Base-by-base conservation (phyloP, 2,113 vertebrate genomes). In the Notarius quadriscutis region DNA sequence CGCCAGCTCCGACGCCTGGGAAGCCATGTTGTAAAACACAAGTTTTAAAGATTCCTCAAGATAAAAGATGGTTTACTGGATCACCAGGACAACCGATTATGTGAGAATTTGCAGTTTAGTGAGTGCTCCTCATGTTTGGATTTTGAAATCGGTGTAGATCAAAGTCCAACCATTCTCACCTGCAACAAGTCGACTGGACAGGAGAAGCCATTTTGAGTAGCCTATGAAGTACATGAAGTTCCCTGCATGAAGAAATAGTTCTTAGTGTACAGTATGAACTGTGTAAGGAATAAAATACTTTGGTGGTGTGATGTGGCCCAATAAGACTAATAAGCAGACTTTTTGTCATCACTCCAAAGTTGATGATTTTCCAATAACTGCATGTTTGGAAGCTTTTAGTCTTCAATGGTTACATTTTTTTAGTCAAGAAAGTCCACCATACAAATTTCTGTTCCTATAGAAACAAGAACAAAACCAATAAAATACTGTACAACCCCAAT, bases 221-320 rank as follows among this genome's bases (percentile, higher is more conserved):
- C 95, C 96, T 14, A 97, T 91, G 67, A 97, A 97, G 91, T 96
- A 97, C 96, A 97, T 95, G 89, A 97, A 94, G 92, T 96, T 97
- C 53, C 96, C 96, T 96, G 81, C 65, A 79, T 62, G 89, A n/a
- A 67, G 67, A 51, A 88, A 81, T 53, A 85, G 53, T 53, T 53
- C 15, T 62, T 77, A 34, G 48, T 78, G 72, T 25, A 7, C 74
- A 77, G 14, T 53, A 51, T 53, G 14, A 53, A 53, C 10, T 51
- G 17, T n/a, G 14, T 53, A 12, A 20, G 78, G 55, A 12, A 30
- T 10, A 6, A 77, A 18, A 27, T 7, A 17, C 1, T 34, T 41
- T 48, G n/a, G 18, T 79, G 72, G 41, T 11, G 72, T 50, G 41
- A 22, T 72, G 30, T 20, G 34, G 69, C 30, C 15, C 15, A 34